Evolutionary conservation across 2,113 vertebrate genomes (phyloP).

Genomic region (Penelope pileata): DNA sequence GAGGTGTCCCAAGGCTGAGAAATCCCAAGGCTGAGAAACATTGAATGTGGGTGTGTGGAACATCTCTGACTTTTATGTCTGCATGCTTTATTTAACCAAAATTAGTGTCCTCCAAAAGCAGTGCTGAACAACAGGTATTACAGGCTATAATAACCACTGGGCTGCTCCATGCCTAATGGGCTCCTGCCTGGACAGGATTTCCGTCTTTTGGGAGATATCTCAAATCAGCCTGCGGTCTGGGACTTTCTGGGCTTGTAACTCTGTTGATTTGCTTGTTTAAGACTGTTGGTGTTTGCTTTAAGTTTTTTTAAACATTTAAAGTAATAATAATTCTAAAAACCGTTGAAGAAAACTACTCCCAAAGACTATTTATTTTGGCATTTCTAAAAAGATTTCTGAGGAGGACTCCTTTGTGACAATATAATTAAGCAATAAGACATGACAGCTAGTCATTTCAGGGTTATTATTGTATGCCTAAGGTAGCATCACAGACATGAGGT

Average conservation of each 20-base stretch:
- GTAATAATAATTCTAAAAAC: background rate
- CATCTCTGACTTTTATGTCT: background rate
- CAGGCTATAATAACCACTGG: background rate
- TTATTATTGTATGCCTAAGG: constrained; percentile 64
- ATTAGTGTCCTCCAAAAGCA: background rate
- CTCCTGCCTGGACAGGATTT: constrained; percentile 15
- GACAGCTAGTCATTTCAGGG: constrained; percentile 56
- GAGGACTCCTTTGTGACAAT: constrained; percentile 40
- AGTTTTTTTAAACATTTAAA: constrained; percentile 1
- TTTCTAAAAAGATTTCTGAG: constrained; percentile 32
- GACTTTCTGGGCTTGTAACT: background rate
- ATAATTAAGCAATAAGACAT: constrained; percentile 65
- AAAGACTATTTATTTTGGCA: constrained; percentile 20
- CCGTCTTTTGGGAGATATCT: background rate
- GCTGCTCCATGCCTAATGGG: background rate
- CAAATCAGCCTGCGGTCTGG: background rate
- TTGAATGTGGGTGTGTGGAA: background rate
- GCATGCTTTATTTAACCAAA: background rate
- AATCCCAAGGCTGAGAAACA: background rate
- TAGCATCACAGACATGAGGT: constrained; percentile 52
- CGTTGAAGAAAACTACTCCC: constrained; percentile 3
- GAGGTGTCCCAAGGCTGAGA: accelerated
- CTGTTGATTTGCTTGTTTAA: constrained; percentile 42
- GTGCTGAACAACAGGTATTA: background rate
- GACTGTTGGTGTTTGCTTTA: constrained; percentile 22